These are phyloP conservation scores for Drosophila mayaguana DNA, from an alignment of 2,888 invertebrate species.

Conservation along the genomic window DNA sequence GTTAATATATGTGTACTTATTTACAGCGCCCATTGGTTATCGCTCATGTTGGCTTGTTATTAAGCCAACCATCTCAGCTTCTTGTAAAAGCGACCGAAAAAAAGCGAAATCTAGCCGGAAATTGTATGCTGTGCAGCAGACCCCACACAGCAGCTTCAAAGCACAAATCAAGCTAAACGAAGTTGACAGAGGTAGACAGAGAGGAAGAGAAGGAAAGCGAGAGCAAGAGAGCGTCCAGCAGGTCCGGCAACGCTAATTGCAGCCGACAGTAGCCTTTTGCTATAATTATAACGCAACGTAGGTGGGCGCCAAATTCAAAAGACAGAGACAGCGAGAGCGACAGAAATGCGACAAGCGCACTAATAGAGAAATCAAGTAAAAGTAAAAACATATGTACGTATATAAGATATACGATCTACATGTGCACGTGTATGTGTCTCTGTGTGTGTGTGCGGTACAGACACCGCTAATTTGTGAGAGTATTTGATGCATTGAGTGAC, in stretches of 20 bases:
- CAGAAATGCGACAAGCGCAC: constrained; percentile 40
- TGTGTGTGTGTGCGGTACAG: constrained; percentile 23
- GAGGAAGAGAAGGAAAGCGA: not conserved
- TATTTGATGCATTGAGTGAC: constrained; percentile 77
- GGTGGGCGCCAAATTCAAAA: constrained; percentile 66
- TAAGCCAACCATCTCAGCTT: constrained; percentile 10
- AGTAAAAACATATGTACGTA: constrained; percentile 34
- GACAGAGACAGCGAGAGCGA: not conserved
- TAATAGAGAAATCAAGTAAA: constrained; percentile 73
- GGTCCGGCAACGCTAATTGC: constrained; percentile 65
- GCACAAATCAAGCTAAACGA: constrained; percentile 69
- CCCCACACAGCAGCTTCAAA: constrained; percentile 71
- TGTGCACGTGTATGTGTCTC: not conserved
- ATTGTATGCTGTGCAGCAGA: constrained; percentile 12
- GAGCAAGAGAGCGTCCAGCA: constrained; percentile 55
- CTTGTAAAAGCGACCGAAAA: constrained; percentile 21
- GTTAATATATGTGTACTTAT: not conserved
- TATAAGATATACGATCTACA: constrained; percentile 8
- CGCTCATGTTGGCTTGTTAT: constrained; percentile 45
- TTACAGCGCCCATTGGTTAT: constrained; percentile 48
- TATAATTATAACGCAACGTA: constrained; percentile 75
- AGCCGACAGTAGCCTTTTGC: constrained; percentile 72
- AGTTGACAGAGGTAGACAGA: constrained; percentile 44
- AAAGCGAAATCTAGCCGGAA: constrained; percentile 29
- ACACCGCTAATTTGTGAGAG: constrained; percentile 76